Conservation (phyloP, 2,113 vertebrate genomes). For the Semnornis frantzii region DNA sequence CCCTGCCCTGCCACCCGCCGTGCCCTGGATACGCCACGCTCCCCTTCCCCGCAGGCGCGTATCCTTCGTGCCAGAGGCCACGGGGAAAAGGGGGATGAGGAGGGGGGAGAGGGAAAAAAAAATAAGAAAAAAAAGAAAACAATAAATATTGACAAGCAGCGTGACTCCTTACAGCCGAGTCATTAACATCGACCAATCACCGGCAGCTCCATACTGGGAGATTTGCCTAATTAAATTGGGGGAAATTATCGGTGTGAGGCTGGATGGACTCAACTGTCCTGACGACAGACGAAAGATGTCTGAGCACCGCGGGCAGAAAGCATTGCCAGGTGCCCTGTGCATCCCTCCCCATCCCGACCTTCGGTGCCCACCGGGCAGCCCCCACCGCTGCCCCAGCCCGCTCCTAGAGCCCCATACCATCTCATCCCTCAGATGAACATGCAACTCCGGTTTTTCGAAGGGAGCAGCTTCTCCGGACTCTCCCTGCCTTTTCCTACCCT, state of each 20-base stretch:
- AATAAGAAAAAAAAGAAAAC: background rate
- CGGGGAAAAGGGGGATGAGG: background rate
- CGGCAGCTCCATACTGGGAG: background rate
- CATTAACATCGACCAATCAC: conserved; percentile 50
- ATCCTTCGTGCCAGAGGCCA: background rate
- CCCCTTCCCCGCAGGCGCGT: background rate
- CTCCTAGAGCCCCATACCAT: background rate
- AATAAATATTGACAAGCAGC: conserved; percentile 60
- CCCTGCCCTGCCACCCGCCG: background rate
- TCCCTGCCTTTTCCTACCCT: background rate
- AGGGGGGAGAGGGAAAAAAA: background rate
- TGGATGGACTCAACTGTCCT: background rate
- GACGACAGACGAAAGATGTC: background rate
- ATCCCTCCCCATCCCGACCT: background rate
- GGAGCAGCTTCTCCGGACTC: background rate
- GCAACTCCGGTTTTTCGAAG: background rate
- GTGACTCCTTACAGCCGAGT: conserved; percentile 21
- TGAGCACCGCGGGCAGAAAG: background rate
- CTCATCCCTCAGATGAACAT: background rate
- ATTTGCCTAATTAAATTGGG: conserved; percentile 55
- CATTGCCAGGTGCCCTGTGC: background rate
- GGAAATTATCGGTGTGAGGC: conserved; percentile 9
- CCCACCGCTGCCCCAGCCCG: background rate
- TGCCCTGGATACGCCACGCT: background rate
- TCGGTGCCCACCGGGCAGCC: background rate